Evolutionary conservation across 2,797 vertebrate species (phyloP).

Genomic region (Amblyraja radiata): DNA sequence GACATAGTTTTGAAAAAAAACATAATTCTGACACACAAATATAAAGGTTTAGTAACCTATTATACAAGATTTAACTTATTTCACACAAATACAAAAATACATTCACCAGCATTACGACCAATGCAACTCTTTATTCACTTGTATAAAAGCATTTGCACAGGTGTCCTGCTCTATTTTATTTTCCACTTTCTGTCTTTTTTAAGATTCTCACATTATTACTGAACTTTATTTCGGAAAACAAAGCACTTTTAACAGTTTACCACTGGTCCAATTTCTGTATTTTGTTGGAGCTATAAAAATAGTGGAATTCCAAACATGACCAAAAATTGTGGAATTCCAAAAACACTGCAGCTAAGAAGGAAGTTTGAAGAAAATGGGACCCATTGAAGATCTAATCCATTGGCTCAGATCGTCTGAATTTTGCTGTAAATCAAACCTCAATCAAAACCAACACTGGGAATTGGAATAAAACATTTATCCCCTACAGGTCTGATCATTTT

Average conservation of each 20-base stretch:
- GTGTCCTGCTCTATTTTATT: neutral
- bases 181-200: neutral
- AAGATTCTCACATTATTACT: neutral
- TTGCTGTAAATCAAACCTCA: neutral
- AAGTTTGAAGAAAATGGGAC: neutral
- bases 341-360: neutral
- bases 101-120: neutral
- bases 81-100: conserved; percentile 15
- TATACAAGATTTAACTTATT: conserved; percentile 11
- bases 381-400: neutral
- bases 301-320: neutral
- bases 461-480: neutral
- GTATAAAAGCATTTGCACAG: neutral
- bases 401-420: neutral
- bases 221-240: neutral
- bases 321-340: neutral
- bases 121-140: neutral
- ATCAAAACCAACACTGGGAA: neutral
- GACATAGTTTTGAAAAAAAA: neutral
- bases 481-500: neutral
- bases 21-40: conserved; percentile 17
- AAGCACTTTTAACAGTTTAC: too few species aligned
- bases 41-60: conserved; percentile 11
- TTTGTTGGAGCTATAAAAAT: neutral
- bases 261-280: neutral